Base-by-base conservation (phyloP, 1,140 invertebrate species). In the Diachasmimorpha longicaudata region DNA sequence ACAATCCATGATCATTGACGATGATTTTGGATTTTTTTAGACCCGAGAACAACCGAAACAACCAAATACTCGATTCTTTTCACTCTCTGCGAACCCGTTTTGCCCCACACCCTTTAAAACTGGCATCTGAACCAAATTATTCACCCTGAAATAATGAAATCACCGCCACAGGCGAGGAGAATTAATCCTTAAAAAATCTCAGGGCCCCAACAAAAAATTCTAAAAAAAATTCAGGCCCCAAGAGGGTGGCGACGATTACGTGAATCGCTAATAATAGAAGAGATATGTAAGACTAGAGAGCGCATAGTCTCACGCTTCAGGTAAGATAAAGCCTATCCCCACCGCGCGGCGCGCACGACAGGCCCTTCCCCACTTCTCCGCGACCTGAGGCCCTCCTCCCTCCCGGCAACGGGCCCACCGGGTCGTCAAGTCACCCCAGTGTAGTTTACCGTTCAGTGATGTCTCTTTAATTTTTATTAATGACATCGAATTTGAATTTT, bases 381-480 rank as follows among this genome's bases (percentile, higher is more conserved):
- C 6, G 48, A n/a, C 48, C 48, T 52, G n/a, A 52, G 48, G 48
- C 48, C 48, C 48, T 14, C n/a, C n/a, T 19, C 48, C 48, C 48
- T 14, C 48, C 58, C 14, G 23, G 21, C 66, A 4, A 52, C n/a
- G n/a, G 48, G 48, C 16, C 13, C 48, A 19, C 48, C 48, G 81
- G 21, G 13, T 9, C n/a, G 14, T 16, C 80, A 82, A 8, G 48
- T 52, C 80, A 83, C 82, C 82, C 84, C 78, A 80, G 71, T 71
- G 73, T 36, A 21, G n/a, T 25, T 46, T 23, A 67, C 67, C 77
- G 76, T 80, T 80, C 79, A 78, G 81, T 85, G 86, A 88, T 88
- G 87, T 89, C 87, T 88, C 87, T 89, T 89, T 89, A 89, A 89
- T 89, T 89, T 88, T 89, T 89, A 89, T 89, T 89, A 89, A 89